phyloP scores from a whole-genome alignment of 2,113 vertebrate species.

The Otocyon megalotis region DNA sequence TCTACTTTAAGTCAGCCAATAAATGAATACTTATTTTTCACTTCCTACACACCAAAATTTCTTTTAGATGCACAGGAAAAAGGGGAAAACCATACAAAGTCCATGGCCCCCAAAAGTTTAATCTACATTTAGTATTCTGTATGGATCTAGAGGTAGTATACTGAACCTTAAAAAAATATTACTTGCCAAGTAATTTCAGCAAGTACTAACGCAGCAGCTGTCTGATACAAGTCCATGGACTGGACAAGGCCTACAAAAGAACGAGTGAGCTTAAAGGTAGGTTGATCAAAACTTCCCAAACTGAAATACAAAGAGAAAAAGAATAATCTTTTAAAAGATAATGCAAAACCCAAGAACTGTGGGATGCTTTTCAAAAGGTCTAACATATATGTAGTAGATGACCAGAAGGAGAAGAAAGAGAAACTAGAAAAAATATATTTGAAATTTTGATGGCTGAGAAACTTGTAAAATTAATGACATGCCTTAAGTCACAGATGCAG shows the following conservation, averaged over 20 bases:
- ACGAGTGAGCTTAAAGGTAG: not conserved
- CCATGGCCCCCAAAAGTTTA: not conserved
- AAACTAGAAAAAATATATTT: not conserved
- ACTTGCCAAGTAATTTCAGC: not conserved
- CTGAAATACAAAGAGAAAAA: not conserved
- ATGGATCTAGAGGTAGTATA: not conserved
- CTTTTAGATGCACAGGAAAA: not conserved
- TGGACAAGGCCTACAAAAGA: not conserved
- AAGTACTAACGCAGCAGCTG: not conserved
- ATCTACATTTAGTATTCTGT: not conserved
- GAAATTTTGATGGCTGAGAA: not conserved
- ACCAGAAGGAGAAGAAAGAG: not conserved
- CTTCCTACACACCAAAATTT: not conserved
- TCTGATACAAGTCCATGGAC: not conserved
- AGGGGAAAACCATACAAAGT: not conserved
- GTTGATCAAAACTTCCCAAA: not conserved
- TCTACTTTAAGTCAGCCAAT: not conserved
- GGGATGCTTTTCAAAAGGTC: not conserved
- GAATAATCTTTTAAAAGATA: not conserved
- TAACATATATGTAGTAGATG: not conserved
- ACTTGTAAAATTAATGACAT: not conserved
- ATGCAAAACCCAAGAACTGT: not conserved
- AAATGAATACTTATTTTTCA: not conserved
- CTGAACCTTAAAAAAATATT: not conserved
- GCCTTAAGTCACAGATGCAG: not conserved